phyloP scores from a whole-genome alignment of 2,113 vertebrate species.

The Tetrao urogallus region DNA sequence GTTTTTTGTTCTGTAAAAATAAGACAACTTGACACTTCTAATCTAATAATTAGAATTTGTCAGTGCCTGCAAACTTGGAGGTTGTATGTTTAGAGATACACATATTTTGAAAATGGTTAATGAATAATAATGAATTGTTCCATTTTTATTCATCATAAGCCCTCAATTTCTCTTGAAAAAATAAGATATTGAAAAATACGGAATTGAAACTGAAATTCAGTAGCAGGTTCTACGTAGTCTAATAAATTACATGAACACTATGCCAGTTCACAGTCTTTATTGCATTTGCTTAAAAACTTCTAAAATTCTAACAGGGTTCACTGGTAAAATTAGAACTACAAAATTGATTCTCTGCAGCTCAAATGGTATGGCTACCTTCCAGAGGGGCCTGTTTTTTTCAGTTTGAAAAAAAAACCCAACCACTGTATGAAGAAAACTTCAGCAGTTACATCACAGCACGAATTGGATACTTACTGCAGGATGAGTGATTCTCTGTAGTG shows the following conservation, averaged over 20 bases:
- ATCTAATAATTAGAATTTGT: background rate
- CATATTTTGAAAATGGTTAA: background rate
- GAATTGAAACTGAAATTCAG: background rate
- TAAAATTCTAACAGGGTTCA: background rate
- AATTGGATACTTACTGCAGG: background rate
- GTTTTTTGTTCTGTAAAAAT: background rate
- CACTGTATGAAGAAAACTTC: background rate
- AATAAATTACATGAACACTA: rapidly evolving
- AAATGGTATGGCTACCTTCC: background rate
- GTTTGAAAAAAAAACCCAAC: background rate
- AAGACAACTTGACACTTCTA: background rate
- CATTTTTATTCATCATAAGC: background rate
- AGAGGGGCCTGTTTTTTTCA: background rate
- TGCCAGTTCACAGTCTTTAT: background rate
- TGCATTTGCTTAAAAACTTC: background rate
- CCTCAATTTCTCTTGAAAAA: background rate
- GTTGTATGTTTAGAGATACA: background rate
- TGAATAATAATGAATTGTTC: background rate
- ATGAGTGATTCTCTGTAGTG: background rate
- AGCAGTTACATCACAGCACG: background rate
- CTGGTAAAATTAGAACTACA: background rate
- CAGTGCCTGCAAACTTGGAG: background rate
- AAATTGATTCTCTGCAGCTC: background rate
- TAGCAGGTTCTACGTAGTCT: background rate
- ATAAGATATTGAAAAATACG: background rate